Evolutionary conservation across 2,797 vertebrate species (phyloP), one percentile per base, ranked within the genome.

Genomic region (Alfaro cultratus): DNA sequence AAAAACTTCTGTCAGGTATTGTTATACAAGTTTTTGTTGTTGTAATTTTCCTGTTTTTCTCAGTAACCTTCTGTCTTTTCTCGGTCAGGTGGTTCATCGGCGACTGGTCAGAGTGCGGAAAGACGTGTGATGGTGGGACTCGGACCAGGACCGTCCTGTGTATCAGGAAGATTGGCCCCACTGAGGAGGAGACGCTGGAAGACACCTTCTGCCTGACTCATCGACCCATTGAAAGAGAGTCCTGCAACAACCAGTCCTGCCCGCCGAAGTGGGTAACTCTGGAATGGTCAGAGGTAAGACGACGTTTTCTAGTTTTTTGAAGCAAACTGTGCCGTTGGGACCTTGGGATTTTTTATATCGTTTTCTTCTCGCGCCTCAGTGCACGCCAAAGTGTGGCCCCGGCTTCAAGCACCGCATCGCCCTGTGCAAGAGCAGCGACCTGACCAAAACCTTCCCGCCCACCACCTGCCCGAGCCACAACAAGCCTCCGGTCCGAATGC

Each of bases 391-490:
- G 87, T 99, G 99, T 86, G 99, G 99, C 41, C 97, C 97, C 10
- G 98, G 99, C 86, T 98, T 98, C 89, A 99, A 99, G 92, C 98
- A 99, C 91, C 97, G 99, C 81, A 99, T 99, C 81, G 97, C 98
- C 84, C 93, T 98, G 86, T 99, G 99, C 88, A 99, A 99, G 93
- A 99, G 97, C 94, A 98, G 97, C 9, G 97, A 99, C 94, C 96
- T 98, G 91, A 93, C 96, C 73, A 99, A 97, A 95, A 98, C 97
- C 78, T 98, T 99, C 91, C 97, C 97, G 46, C 94, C 96, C 1
- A 89, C 95, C 0, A 96, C 97, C 12, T 99, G 99, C 92, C 95
- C 97, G 8, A 96, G 97, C 46, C 96, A 97, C 84, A 97, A 92
- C 94, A 99, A 98, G 71, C 99, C 98, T 0, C 98, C 97, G 0